These are phyloP conservation scores for Drepana arcuata DNA, from an alignment of 1,140 invertebrate species.

Conservation along the genomic window DNA sequence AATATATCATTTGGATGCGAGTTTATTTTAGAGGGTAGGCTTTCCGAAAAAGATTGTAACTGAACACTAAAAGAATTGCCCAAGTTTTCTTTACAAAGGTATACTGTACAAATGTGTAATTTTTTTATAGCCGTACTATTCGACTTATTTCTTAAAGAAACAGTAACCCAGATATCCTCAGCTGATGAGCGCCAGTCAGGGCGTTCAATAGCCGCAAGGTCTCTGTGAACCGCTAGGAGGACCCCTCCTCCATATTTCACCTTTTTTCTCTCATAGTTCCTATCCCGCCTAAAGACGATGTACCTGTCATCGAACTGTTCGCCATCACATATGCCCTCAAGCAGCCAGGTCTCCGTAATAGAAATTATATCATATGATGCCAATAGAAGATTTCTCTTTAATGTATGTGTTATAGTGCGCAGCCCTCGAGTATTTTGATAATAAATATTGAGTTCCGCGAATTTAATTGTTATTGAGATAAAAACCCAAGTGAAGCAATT, in stretches of 20 bases:
- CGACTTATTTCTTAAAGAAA: not conserved
- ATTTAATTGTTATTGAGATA: not conserved
- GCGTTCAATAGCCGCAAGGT: constrained; percentile 3
- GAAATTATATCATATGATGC: constrained; percentile 1
- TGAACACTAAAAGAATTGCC: constrained; percentile 10
- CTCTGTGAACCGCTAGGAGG: constrained; percentile 7
- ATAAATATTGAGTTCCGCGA: not conserved
- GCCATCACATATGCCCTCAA: constrained; percentile 1
- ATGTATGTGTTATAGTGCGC: constrained; percentile 2
- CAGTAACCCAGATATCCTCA: constrained; percentile 15
- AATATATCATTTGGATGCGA: constrained; percentile 8
- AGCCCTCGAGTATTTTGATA: constrained; percentile 3
- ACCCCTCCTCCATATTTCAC: constrained; percentile 7
- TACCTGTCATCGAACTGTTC: constrained; percentile 9
- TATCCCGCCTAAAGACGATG: constrained; percentile 2
- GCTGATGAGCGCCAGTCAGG: constrained; percentile 14
- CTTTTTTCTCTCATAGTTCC: constrained; percentile 1
- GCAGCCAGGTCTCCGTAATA: constrained; percentile 7
- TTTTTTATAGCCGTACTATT: not conserved
- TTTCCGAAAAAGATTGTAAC: constrained; percentile 8
- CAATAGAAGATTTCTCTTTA: constrained; percentile 1
- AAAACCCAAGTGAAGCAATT: too few relatives aligned
- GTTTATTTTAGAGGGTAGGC: constrained; percentile 7
- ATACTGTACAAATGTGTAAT: constrained; percentile 14
- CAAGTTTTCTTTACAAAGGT: constrained; percentile 10